Base-by-base conservation (phyloP, 2,113 vertebrate species). In the Nymphicus hollandicus region DNA sequence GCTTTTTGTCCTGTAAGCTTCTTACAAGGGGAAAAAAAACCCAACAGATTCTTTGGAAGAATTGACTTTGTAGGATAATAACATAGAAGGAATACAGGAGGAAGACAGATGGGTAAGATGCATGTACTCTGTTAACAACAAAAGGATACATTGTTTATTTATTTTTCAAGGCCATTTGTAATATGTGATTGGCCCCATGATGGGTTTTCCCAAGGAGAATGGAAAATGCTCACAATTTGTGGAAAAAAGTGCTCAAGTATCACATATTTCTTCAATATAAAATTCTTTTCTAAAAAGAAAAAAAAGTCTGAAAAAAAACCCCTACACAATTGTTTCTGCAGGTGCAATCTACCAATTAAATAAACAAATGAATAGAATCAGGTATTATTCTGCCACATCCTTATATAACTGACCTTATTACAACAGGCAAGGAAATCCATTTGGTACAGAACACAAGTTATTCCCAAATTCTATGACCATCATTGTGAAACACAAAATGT, bases 1-100 rank as follows among this genome's bases (percentile, higher is more conserved):
- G 94, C 86, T 97, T 96, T 95, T 88, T 97, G 94, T 96, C 91
- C 92, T 86, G 69, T 96, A 97, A 97, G 87, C 93, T 88, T 94
- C 93, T 96, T 89, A 93, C 24, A 81, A n/a, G 11, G 0, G 58
- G 81, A 94, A 81, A 92, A 93, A 92, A 80, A 88, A 95, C n/a
- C n/a, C n/a, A 97, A 91, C 72, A 89, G 63, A 93, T 95, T 73
- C 86, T 96, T 81, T 92, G 52, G 68, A 96, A 95, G 91, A 95
- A 78, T 13, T 60, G 74, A 88, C 84, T 94, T 95, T 86, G 74
- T 85, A 92, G 94, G 97, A 97, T 94, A 96, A 84, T 77, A 96
- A 71, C 70, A 71, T 4, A 70, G 64, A 92, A 88, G 79, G 58
- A 94, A 66, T 19, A 91, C 19, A 77, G 64, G 43, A 94, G 92